These are phyloP conservation scores for Lagorchestes hirsutus DNA, from an alignment of 2,797 vertebrate species.

Conservation along the genomic window DNA sequence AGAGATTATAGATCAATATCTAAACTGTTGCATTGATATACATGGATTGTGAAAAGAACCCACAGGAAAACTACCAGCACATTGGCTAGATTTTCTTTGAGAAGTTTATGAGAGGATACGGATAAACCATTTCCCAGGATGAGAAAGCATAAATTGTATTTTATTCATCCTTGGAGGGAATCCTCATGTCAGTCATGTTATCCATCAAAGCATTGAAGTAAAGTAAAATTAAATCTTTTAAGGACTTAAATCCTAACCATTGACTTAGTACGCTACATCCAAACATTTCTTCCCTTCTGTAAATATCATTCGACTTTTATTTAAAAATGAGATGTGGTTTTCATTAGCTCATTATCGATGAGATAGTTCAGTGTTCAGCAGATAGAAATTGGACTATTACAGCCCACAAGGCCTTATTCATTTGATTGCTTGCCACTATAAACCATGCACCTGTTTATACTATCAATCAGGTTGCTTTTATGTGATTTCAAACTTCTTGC, in stretches of 20 bases:
- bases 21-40: neutral
- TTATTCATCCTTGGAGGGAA: neutral
- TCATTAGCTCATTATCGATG: neutral
- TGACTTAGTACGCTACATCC: neutral
- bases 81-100: neutral
- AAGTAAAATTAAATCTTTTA: neutral
- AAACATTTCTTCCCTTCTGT: neutral
- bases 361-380: neutral
- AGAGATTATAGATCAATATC: neutral
- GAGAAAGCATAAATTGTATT: neutral
- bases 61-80: too few species aligned
- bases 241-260: neutral
- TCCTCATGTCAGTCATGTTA: neutral
- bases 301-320: neutral
- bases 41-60: neutral
- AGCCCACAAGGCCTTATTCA: neutral
- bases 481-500: conserved; percentile 28
- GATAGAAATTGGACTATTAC: conserved; percentile 22
- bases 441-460: neutral
- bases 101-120: neutral
- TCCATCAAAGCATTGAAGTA: neutral
- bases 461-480: neutral
- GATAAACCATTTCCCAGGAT: neutral
- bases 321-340: neutral
- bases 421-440: conserved; percentile 24